A percentile compares a stretch with the other conserved stretches of the same genome.
Conservation (phyloP, 2,797 vertebrate genomes). For the Artibeus jamaicensis region DNA sequence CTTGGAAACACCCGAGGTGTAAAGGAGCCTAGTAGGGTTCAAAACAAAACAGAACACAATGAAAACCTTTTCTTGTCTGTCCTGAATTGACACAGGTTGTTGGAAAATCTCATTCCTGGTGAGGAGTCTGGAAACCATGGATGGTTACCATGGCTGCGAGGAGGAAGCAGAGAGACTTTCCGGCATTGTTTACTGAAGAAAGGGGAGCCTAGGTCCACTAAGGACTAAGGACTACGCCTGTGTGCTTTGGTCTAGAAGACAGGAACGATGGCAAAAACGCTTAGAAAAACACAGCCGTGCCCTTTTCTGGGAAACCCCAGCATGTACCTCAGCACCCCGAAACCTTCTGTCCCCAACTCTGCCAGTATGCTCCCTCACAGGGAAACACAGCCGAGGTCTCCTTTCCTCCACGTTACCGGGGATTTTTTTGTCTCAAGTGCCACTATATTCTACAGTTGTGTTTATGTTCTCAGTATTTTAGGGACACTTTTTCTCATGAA, state of each 20-base stretch:
- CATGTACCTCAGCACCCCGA: neutral
- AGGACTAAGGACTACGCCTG: neutral
- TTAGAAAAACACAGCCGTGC: neutral
- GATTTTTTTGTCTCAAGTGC: neutral
- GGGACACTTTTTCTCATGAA: neutral
- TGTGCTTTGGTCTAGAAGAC: neutral
- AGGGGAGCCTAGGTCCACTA: neutral
- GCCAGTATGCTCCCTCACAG: neutral
- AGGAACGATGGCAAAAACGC: neutral
- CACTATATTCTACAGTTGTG: neutral
- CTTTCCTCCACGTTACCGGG: neutral
- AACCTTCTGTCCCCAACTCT: neutral
- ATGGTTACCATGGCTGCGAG: slow-evolving; percentile 28
- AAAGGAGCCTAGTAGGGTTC: neutral
- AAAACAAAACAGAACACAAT: neutral
- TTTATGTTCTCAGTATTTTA: neutral
- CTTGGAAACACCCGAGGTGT: neutral
- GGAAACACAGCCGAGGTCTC: neutral
- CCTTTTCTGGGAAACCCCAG: neutral
- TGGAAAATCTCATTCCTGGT: neutral
- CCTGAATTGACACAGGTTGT: neutral
- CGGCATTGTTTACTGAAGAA: neutral
- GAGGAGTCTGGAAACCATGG: neutral
- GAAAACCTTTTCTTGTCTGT: neutral
- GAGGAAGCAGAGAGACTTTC: slow-evolving; percentile 8